phyloP scores from a whole-genome alignment of 2,797 vertebrate genomes.

The Coranthus polyacanthus region DNA sequence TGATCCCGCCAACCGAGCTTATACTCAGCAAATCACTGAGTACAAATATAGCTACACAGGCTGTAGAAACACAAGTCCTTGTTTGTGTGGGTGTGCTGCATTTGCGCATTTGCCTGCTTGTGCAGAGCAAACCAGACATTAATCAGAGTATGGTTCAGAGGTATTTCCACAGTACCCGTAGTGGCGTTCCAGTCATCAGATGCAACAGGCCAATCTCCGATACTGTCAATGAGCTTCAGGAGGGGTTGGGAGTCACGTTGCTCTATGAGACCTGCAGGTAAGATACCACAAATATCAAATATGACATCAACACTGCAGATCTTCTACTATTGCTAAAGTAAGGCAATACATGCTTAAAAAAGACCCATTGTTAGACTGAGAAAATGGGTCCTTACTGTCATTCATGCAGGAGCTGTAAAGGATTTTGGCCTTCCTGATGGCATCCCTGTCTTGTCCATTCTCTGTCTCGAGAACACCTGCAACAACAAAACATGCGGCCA shows the following conservation, averaged over 20 bases:
- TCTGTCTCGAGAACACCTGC: constrained; percentile 92
- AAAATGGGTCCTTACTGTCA: constrained; percentile 85
- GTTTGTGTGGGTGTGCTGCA: constrained; percentile 29
- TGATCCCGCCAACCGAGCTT: constrained; percentile 53
- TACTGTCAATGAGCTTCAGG: constrained; percentile 85
- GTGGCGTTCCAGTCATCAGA: constrained; percentile 89
- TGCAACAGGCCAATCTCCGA: constrained; percentile 95
- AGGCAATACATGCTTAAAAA: background rate
- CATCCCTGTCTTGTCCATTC: constrained; percentile 87
- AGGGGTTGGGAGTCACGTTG: constrained; percentile 92
- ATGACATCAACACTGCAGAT: background rate
- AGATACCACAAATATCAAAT: constrained; percentile 1
- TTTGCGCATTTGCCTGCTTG: constrained; percentile 23
- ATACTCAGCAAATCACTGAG: constrained; percentile 45
- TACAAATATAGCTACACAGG: constrained; percentile 45
- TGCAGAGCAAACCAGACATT: constrained; percentile 16
- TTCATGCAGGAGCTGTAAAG: constrained; percentile 97
- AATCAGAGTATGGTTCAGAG: constrained; percentile 12
- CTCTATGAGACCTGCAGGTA: constrained; percentile 90
- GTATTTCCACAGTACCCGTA: constrained; percentile 82
- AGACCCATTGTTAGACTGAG: background rate
- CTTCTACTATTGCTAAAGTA: background rate
- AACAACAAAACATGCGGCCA: constrained; percentile 53
- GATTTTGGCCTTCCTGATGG: constrained; percentile 92
- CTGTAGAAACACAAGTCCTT: constrained; percentile 12